Percentiles rank a stretch among this genome's conserved stretches.
Evolutionary conservation across 2,888 invertebrate species (phyloP).

Genomic region (Sphaerophoria taeniata): DNA sequence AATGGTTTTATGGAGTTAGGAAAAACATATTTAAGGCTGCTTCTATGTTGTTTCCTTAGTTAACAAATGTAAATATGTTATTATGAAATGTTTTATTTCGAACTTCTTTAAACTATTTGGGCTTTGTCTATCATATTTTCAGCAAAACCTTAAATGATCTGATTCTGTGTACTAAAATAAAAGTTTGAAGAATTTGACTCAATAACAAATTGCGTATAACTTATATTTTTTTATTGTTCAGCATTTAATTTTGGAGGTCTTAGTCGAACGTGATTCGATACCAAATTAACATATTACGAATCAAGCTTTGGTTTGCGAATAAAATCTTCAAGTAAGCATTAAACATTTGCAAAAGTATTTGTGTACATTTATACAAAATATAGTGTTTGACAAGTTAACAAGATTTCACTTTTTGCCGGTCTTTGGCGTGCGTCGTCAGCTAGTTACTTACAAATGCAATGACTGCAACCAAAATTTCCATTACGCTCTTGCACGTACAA

Average conservation of each 20-base stretch:
- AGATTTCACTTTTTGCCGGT: constrained; percentile 43
- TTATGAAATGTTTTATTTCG: no score
- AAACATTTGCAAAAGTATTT: background rate
- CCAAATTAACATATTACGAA: background rate
- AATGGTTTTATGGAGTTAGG: no score
- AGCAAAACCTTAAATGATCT: no score
- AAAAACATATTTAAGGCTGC: no score
- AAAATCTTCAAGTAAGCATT: constrained; percentile 5
- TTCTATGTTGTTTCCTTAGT: no score
- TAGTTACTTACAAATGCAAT: constrained; percentile 19
- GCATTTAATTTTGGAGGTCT: constrained; percentile 3
- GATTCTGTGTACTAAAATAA: no score
- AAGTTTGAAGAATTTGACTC: no score
- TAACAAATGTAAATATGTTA: no score
- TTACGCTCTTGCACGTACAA: background rate
- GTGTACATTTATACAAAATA: background rate
- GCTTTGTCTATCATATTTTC: no score
- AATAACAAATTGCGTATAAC: no score
- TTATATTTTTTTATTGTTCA: background rate
- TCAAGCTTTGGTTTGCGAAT: constrained; percentile 8
- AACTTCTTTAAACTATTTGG: no score
- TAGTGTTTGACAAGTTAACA: constrained; percentile 12
- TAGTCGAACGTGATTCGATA: background rate
- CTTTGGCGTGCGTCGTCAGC: background rate
- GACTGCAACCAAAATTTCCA: constrained; percentile 12